Evolutionary conservation across 2,888 invertebrate species (phyloP), one percentile per base, ranked within the genome.

Genomic region (Plutella xylostella): DNA sequence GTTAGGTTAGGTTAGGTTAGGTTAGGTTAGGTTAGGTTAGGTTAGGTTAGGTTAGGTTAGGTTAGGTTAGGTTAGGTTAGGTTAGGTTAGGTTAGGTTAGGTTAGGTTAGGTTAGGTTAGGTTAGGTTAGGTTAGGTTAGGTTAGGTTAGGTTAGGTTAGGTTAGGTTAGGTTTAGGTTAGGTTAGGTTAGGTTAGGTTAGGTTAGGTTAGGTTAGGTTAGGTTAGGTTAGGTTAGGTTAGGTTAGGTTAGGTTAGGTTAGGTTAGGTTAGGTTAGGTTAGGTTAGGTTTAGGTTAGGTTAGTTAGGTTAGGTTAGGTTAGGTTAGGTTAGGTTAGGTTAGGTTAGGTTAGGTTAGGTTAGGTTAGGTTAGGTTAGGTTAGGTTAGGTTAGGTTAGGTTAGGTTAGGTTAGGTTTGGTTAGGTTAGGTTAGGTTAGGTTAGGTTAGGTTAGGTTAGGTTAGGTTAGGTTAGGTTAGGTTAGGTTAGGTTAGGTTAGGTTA

Each of bases 381-480:
- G 43, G 43, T 43, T 43, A 43, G 35, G 35, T 43, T 35, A 35
- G 43, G 35, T 35, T 43, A 35, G 43, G 35, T 43, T 43, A 35
- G 35, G 35, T 35, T 43, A 35, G 43, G 43, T 43, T 43, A 43
- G 35, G 35, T 43, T 35, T 37, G 33, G 33, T 33, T 35, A 35
- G 35, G 35, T 43, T 43, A 43, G 35, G 35, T 43, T 43, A 35
- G 35, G 35, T 35, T 35, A 43, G 35, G 35, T 43, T 35, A 43
- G 35, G 35, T 43, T 35, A 25, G 25, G 25, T 25, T 51, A 48
- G 48, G 50, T 45, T 51, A 46, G 48, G 51, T 51, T 50, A 51
- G 49, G 51, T 48, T 51, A 51, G 51, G 49, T 50, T 51, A 51
- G 51, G 50, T 50, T 50, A 50, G 47, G 48, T 47, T 48, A 47